phyloP scores from a whole-genome alignment of 2,113 vertebrate species.

The Equus przewalskii region DNA sequence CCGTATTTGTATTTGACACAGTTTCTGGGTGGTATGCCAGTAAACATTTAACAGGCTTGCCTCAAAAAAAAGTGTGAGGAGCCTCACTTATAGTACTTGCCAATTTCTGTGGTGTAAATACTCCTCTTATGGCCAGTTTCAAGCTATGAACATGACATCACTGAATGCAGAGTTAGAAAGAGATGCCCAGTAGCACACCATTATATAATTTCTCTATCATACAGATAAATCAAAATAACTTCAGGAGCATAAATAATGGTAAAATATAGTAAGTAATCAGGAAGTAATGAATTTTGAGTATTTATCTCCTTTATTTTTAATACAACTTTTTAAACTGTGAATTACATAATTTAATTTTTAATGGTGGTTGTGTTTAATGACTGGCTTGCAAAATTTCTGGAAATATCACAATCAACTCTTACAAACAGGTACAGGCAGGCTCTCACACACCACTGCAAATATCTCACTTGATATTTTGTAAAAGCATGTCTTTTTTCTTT shows the following conservation, averaged over 20 bases:
- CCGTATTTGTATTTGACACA: constrained; percentile 22
- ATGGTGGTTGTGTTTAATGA: not conserved
- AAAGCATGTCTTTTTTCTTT: not conserved
- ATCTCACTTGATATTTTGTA: not conserved
- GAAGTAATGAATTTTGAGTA: not conserved
- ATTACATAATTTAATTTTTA: constrained; percentile 4
- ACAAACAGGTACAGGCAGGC: not conserved
- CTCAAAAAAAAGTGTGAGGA: not conserved
- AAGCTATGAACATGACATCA: not conserved
- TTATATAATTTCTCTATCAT: not conserved
- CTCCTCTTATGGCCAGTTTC: not conserved
- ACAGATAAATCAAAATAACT: not conserved
- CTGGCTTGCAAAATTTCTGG: constrained; percentile 18
- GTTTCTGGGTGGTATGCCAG: not conserved
- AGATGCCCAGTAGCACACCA: not conserved
- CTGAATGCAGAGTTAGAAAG: not conserved
- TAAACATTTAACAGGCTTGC: not conserved
- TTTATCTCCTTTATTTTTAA: constrained; percentile 29
- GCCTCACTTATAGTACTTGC: not conserved
- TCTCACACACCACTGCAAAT: not conserved
- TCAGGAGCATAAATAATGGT: not conserved
- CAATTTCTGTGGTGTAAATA: not conserved
- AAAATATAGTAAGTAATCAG: not conserved
- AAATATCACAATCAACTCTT: constrained; percentile 2
- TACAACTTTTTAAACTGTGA: not conserved